Evolutionary conservation across 2,113 vertebrate genomes (phyloP).

Genomic region (Eleginops maclovinus): DNA sequence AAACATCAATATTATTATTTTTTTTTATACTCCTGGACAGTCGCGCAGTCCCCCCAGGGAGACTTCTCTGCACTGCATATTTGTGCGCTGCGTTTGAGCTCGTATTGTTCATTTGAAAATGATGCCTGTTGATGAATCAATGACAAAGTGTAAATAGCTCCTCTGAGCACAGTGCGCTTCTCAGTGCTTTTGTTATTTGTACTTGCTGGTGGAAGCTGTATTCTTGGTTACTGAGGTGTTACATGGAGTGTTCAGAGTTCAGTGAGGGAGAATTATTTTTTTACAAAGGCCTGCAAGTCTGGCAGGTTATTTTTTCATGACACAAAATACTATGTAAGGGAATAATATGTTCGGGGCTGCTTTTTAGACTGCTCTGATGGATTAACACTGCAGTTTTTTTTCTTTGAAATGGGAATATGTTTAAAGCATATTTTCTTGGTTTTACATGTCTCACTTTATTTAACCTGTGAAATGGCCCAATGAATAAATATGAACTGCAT

Average conservation of each 20-base stretch:
- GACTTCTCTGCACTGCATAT: slow-evolving; percentile 23
- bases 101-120: slow-evolving; percentile 42
- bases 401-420: slow-evolving; percentile 29
- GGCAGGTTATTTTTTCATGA: slow-evolving; percentile 2
- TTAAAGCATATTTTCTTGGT: slow-evolving; percentile 4
- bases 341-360: background rate
- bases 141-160: slow-evolving; percentile 26
- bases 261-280: slow-evolving; percentile 27
- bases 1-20: slow-evolving; percentile 63
- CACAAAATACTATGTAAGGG: background rate
- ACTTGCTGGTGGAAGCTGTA: slow-evolving; percentile 35
- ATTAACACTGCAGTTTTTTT: background rate
- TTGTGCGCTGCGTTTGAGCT: slow-evolving; percentile 27
- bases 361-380: slow-evolving; percentile 12
- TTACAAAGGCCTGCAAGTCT: slow-evolving; percentile 14
- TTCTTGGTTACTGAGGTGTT: slow-evolving; percentile 49
- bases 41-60: slow-evolving; percentile 4
- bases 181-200: slow-evolving; percentile 40
- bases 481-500: slow-evolving; percentile 26
- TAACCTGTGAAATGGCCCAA: slow-evolving; percentile 1
- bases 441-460: slow-evolving; percentile 28
- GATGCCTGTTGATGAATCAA: slow-evolving; percentile 48
- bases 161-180: slow-evolving; percentile 22
- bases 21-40: slow-evolving; percentile 30
- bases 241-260: slow-evolving; percentile 10